Percentiles rank a stretch among this genome's conserved stretches.
These are phyloP conservation scores for Drosophila tripunctata DNA, from an alignment of 2,888 invertebrate genomes.

Conservation along the genomic window DNA sequence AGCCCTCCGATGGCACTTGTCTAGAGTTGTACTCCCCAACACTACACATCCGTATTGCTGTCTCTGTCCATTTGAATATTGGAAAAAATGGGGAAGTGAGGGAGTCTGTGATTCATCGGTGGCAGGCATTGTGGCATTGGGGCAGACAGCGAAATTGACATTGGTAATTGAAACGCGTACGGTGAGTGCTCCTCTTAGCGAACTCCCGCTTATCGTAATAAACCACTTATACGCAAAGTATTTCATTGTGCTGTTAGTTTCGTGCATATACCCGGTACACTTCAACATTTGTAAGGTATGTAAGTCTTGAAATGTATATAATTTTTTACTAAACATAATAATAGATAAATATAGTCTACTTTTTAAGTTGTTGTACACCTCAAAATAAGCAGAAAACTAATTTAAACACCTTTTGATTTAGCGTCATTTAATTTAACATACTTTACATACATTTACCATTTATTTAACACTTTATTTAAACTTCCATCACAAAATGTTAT, in stretches of 20 bases:
- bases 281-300: background rate
- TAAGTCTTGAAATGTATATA: too few species aligned
- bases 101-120: background rate
- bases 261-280: conserved; percentile 22
- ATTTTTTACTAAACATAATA: too few species aligned
- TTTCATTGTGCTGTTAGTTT: conserved; percentile 53
- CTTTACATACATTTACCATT: too few species aligned
- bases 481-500: too few species aligned
- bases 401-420: too few species aligned
- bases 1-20: conserved; percentile 47
- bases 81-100: background rate
- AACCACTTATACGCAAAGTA: conserved; percentile 68
- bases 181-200: conserved; percentile 27
- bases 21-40: conserved; percentile 19
- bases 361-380: too few species aligned
- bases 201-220: conserved; percentile 71
- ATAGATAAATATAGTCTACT: too few species aligned
- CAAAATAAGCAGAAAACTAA: too few species aligned
- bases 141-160: conserved; percentile 14
- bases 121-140: background rate
- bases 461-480: too few species aligned
- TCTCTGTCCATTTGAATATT: background rate
- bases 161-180: conserved; percentile 23
- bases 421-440: too few species aligned
- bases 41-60: background rate